Evolutionary conservation across 2,888 invertebrate genomes (phyloP), one percentile per base, ranked within the genome.

Genomic region (Barypeithes pellucidus): DNA sequence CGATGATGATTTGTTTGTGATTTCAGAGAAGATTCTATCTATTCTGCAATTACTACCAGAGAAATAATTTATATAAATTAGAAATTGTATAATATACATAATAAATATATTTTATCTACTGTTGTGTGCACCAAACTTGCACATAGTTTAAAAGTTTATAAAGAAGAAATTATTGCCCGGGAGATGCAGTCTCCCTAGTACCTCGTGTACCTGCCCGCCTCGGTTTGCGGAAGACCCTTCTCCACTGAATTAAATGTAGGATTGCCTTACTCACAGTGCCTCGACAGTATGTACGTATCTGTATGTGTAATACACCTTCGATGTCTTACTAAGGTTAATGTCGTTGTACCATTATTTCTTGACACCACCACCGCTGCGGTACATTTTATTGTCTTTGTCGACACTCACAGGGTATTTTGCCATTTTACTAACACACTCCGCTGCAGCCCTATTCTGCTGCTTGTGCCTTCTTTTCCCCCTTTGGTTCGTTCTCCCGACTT

Each of bases 201-300:
- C 76, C 72, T 68, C 80, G 79, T 80, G 79, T 80, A 78, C 81
- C 83, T 81, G 82, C 80, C 82, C 79, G 80, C 81, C 82, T 80
- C 81, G 79, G 77, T 79, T 79, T 79, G 80, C 83, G 85, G 85
- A 85, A 80, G 83, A 85, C 85, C 86, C 85, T 85, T 86, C 87
- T 89, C 89, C 89, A 90, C 90, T 87, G 88, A 88, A 65, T 86
- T 90, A 92, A 92, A 91, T 92, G 92, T 93, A 93, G 92, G 84
- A 86, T 88, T 92, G 93, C 93, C 93, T 93, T 93, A 92, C 90
- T 91, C 91, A 91, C 92, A 92, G 93, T 93, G 93, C 93, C 93
- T 93, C 84, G 85, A 86, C 85, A 86, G 85, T 85, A 86, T 84
- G 85, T 86, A 82, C 80, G 84, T 86, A 82, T 84, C 84, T 85